A percentile compares a stretch with the other conserved stretches of the same genome.
phyloP scores from a whole-genome alignment of 1,140 invertebrate species.

The Papilio aristodemus region DNA sequence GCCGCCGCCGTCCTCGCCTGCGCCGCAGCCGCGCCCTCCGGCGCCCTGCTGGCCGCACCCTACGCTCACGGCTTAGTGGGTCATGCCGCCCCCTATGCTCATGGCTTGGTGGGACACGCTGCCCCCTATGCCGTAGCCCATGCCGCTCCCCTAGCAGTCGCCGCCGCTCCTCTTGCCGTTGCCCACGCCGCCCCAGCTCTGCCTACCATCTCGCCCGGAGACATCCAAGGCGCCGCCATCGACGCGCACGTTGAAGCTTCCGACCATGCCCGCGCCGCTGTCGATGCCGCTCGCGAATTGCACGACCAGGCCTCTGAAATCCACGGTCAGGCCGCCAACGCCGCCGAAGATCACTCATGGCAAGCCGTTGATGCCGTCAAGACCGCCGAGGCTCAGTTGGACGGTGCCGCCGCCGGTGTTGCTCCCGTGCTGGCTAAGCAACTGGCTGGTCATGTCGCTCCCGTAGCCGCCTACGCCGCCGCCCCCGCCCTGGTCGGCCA shows the following conservation, averaged over 20 bases:
- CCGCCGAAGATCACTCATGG: slow-evolving; percentile 79
- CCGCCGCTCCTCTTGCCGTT: slow-evolving; percentile 59
- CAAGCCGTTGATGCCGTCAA: slow-evolving; percentile 80
- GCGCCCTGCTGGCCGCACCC: slow-evolving; percentile 61
- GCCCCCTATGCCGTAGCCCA: slow-evolving; percentile 48
- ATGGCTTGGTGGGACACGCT: slow-evolving; percentile 41
- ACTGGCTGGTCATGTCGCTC: slow-evolving; percentile 55
- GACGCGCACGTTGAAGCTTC: slow-evolving; percentile 71
- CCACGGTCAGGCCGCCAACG: slow-evolving; percentile 81
- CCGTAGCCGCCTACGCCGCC: slow-evolving; percentile 45
- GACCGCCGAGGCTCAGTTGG: slow-evolving; percentile 80
- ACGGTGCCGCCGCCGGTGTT: slow-evolving; percentile 81
- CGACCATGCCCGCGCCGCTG: slow-evolving; percentile 70
- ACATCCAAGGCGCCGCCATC: slow-evolving; percentile 67
- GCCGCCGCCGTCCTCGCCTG: slow-evolving; percentile 73
- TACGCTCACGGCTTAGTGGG: slow-evolving; percentile 55
- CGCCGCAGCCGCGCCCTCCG: slow-evolving; percentile 70
- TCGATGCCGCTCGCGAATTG: slow-evolving; percentile 71
- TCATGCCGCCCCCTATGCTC: slow-evolving; percentile 39
- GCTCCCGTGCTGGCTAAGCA: slow-evolving; percentile 77
- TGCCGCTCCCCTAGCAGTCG: slow-evolving; percentile 57
- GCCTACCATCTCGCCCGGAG: slow-evolving; percentile 70
- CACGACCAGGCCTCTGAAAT: slow-evolving; percentile 82
- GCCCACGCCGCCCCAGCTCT: slow-evolving; percentile 58
- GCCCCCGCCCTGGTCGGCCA: slow-evolving; percentile 38